Conservation (phyloP, 2,113 vertebrate genomes). For the Calcarius ornatus region DNA sequence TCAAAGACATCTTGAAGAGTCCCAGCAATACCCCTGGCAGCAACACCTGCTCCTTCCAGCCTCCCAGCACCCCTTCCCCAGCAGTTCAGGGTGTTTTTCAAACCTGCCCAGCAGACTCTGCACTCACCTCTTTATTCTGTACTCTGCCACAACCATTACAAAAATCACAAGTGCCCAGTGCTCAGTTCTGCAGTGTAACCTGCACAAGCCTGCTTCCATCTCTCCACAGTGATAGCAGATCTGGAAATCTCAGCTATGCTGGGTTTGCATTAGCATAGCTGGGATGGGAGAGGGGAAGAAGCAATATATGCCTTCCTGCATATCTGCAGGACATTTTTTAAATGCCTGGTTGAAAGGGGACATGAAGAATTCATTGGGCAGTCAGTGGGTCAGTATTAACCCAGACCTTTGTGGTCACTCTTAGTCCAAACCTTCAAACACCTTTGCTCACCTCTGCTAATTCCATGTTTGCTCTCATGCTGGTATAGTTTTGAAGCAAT, state of each 20-base stretch:
- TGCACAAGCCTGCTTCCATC: neutral
- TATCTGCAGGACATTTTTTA: conserved; percentile 52
- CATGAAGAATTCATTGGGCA: neutral
- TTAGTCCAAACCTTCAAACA: neutral
- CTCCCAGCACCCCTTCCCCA: neutral
- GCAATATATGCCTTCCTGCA: neutral
- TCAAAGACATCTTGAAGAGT: neutral
- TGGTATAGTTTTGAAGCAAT: neutral
- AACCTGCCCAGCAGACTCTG: neutral
- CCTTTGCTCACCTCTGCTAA: neutral
- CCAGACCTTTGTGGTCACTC: neutral
- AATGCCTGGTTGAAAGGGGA: conserved; percentile 44
- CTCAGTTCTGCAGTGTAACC: neutral
- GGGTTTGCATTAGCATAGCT: neutral
- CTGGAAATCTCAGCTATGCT: conserved; percentile 18
- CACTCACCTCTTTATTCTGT: neutral
- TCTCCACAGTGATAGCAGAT: neutral
- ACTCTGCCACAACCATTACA: neutral
- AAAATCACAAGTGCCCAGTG: neutral
- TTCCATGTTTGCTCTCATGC: fast-evolving
- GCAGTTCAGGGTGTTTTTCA: neutral
- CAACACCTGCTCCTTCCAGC: conserved; percentile 1
- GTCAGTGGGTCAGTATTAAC: neutral
- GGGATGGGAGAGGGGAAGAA: neutral
- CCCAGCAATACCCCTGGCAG: neutral